These are phyloP conservation scores for Corythornis madagascariensis DNA, from an alignment of 2,113 vertebrate genomes.

Conservation along the genomic window DNA sequence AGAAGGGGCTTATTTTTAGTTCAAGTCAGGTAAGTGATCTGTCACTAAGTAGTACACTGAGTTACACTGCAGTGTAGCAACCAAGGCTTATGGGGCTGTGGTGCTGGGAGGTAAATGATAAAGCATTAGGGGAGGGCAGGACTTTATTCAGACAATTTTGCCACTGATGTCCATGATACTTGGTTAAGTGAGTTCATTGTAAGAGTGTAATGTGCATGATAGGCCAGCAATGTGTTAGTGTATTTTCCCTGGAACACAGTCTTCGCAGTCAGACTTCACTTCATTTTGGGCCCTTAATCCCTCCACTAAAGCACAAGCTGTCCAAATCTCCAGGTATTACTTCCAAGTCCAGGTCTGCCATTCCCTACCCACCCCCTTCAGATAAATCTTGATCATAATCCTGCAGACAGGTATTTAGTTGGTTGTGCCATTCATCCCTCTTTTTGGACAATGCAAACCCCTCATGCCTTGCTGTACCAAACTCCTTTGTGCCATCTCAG, in stretches of 20 bases:
- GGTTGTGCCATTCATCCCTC: neutral
- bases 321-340: neutral
- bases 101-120: neutral
- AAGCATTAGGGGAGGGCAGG: neutral
- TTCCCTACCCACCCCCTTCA: neutral
- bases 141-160: neutral
- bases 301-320: neutral
- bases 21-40: neutral
- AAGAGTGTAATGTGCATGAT: neutral
- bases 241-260: constrained; percentile 27
- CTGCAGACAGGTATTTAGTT: neutral
- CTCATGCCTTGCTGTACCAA: neutral
- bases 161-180: neutral
- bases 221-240: neutral
- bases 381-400: neutral
- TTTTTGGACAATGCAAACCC: neutral
- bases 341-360: neutral
- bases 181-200: neutral
- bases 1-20: constrained; percentile 6
- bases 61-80: neutral
- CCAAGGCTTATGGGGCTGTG: neutral
- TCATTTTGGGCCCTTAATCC: neutral
- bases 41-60: neutral
- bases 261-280: neutral
- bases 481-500: neutral